phyloP scores from a whole-genome alignment of 92 coral and sea anemone genomes.

The Heliopora coerulea region DNA sequence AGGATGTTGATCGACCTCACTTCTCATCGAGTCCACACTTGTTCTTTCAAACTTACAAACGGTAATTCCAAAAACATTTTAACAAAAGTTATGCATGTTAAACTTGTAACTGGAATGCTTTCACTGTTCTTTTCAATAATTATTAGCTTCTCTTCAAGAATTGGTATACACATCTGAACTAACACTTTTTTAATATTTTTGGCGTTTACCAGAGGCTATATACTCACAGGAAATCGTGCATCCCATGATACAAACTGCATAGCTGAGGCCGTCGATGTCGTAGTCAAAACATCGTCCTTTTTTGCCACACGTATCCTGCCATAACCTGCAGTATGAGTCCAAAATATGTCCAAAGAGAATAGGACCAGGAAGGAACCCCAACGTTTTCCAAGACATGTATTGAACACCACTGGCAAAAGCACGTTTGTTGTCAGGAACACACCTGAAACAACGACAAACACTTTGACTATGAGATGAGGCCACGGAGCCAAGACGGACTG shows the following conservation, averaged over 20 bases:
- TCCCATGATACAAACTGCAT: slow-evolving; percentile 40
- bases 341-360: slow-evolving; percentile 75
- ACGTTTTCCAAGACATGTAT: slow-evolving; percentile 69
- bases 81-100: too few relatives aligned
- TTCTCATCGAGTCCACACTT: too few relatives aligned
- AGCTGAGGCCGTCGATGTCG: slow-evolving; percentile 57
- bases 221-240: slow-evolving; percentile 35
- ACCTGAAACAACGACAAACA: slow-evolving; percentile 46
- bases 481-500: too few relatives aligned
- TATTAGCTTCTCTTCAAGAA: background rate
- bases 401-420: slow-evolving; percentile 94
- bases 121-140: background rate
- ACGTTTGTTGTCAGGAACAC: slow-evolving; percentile 89
- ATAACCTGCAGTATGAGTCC: slow-evolving; percentile 68
- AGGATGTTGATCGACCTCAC: too few relatives aligned
- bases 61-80: too few relatives aligned
- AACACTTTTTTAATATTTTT: background rate
- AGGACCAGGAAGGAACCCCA: slow-evolving; percentile 92
- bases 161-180: background rate
- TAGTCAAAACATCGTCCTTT: slow-evolving; percentile 82
- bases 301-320: slow-evolving; percentile 91
- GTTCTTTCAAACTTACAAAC: too few relatives aligned
- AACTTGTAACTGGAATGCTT: too few relatives aligned
- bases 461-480: too few relatives aligned
- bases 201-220: too few relatives aligned